Percentiles rank a stretch among this genome's conserved stretches.
These are phyloP conservation scores for Bucco capensis DNA, from an alignment of 2,113 vertebrate species.

Conservation along the genomic window DNA sequence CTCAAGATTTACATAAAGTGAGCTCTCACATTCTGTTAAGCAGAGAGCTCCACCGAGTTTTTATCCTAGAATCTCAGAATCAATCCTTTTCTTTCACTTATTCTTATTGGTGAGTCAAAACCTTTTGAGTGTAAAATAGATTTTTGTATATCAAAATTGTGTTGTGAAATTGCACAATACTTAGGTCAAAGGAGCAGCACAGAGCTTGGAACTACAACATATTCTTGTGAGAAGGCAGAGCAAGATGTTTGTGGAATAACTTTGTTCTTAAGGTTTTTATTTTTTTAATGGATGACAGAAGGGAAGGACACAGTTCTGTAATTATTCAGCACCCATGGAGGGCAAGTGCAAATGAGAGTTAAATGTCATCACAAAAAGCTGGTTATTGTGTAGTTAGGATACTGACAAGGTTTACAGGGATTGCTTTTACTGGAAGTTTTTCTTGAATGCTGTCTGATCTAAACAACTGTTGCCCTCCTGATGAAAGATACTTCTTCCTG, in stretches of 20 bases:
- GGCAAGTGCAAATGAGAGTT: not conserved
- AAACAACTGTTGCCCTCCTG: not conserved
- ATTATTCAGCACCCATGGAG: not conserved
- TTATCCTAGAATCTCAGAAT: not conserved
- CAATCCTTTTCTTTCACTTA: not conserved
- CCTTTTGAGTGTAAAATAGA: fast-evolving
- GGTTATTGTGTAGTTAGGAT: not conserved
- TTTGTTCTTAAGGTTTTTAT: not conserved
- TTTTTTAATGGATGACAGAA: not conserved
- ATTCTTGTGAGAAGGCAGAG: not conserved
- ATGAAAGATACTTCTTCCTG: not conserved
- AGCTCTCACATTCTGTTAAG: not conserved
- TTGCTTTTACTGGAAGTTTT: not conserved
- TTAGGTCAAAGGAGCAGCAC: not conserved
- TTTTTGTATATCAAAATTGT: not conserved
- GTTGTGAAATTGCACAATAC: not conserved
- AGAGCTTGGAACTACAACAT: not conserved
- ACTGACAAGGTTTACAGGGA: not conserved
- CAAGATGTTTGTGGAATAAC: not conserved
- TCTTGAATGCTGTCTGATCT: not conserved
- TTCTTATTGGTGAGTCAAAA: not conserved
- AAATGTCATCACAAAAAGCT: not conserved
- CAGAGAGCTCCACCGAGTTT: not conserved
- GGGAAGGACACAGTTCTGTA: not conserved
- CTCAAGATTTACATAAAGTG: not conserved